Evolutionary conservation across 64 coral and sea anemone genomes (phyloP).

Genomic region (Dendrophyllia cribrosa): DNA sequence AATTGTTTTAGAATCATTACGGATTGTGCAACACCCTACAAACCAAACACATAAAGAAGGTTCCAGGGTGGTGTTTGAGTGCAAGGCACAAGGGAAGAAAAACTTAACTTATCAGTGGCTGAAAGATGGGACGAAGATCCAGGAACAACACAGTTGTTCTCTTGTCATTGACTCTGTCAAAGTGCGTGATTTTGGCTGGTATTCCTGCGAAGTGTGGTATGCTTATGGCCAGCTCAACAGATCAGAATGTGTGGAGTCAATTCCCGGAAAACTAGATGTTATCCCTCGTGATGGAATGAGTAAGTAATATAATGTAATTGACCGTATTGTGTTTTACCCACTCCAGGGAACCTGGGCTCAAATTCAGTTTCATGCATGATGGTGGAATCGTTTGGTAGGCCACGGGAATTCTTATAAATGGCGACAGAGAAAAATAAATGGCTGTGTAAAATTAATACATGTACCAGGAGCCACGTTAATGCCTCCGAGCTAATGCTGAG

Average conservation of each 20-base stretch:
- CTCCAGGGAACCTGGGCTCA: too few species aligned
- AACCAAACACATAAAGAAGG: neutral
- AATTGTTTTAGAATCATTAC: neutral
- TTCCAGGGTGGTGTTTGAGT: neutral
- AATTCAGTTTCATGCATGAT: too few species aligned
- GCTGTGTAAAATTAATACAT: too few species aligned
- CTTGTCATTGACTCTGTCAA: neutral
- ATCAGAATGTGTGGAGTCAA: neutral
- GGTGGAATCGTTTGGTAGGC: too few species aligned
- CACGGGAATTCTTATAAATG: too few species aligned
- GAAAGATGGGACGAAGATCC: neutral
- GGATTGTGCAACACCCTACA: neutral
- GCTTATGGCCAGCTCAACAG: neutral
- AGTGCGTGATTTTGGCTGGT: neutral
- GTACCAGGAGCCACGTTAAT: too few species aligned
- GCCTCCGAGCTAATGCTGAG: too few species aligned
- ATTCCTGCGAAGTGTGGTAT: neutral
- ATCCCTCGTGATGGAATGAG: slow-evolving; percentile 11
- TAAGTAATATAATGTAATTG: neutral
- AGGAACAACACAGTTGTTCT: neutral
- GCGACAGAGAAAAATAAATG: too few species aligned
- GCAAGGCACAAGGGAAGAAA: neutral
- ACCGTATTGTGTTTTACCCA: too few species aligned
- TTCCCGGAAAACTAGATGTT: neutral
- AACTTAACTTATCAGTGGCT: neutral